Evolutionary conservation across 1,140 invertebrate genomes (phyloP), one percentile per base, ranked within the genome.

Genomic region (Aporrectodea caliginosa): DNA sequence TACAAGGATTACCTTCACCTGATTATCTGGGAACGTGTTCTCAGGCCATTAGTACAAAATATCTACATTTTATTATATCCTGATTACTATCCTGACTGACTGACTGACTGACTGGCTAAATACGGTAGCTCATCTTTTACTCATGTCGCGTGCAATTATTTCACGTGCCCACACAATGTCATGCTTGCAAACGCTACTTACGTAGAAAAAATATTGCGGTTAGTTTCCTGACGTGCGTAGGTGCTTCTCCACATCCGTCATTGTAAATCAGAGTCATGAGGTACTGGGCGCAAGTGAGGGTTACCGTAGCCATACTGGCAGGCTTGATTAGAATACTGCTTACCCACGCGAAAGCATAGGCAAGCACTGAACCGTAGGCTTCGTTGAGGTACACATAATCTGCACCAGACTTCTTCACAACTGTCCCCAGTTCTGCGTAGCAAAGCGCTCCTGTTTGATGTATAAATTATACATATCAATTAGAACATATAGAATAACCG

Each of bases 311-410:
- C 30, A 43, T 30, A 70, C 34, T 32, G n/a, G 33, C 58, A 1
- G 77, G 77, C 77, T 86, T 86, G 1, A 85, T 82, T 0, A 84
- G 79, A 0, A 82, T 35, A 80, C 0, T 81, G 79, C 16, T 81
- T 22, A 78, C 95, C 97, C 97, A 99, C 1, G 98, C 90, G 84
- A 96, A 98, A 0, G 98, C 89, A 88, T 99, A 99, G 0, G 95
- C 93, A 0, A 94, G 78, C 14, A 82, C 75, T 1, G 83, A 82
- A 69, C 81, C 82, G 80, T 85, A 87, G 2, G 87, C 85, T 32
- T 84, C 83, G 78, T 84, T 75, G 12, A 87, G 80, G 77, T 88
- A 88, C 12, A 85, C 83, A 73, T 85, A 88, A 82, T 86, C 87
- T 16, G 82, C 85, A 35, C 83, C 88, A 29, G 85, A 88, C 78